Base-by-base conservation (phyloP, 1,140 invertebrate genomes). In the Papilio machaon region DNA sequence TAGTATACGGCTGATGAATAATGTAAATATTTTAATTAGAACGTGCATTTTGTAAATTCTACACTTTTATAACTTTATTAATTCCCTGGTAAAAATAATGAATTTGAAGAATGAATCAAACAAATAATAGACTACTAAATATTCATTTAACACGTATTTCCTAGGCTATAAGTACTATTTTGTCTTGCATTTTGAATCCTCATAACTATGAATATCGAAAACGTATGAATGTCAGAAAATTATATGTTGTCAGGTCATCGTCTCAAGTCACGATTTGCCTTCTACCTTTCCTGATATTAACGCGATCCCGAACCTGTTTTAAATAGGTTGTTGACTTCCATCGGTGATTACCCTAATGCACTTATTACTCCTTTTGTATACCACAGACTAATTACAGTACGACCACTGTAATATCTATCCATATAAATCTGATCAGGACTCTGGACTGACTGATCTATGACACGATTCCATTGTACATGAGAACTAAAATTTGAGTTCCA, bases 301-400 rank as follows among this genome's bases (percentile, higher is more conserved):
- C 64, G 60, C 60, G 23, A 17, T 70, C 64, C 64, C n/a, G 64
- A 70, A 70, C 64, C 64, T 17, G 64, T 70, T 70, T 70, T 30
- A 70, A 70, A 70, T 70, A 38, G 64, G 64, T 70, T 70, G 64
- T 35, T 70, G 64, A 70, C 64, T 70, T 70, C 11, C 11, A 67
- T 35, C 30, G 64, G 11, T 6, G 15, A 70, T 60, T 60, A 60
- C 64, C 64, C 64, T 70, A 35, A 15, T n/a, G 23, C 30, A 6
- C 30, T 35, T 70, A 67, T 67, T 30, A 6, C 19, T 15, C 23
- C 13, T 35, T 35, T 70, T 70, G 64, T 67, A 38, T 35, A 15
- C n/a, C 8, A 64, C 58, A 7, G 11, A 70, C 3, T 70, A 67
- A 67, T 67, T 30, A 67, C 10, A 67, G 30, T 70, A 35, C 13